Evolutionary conservation across 2,888 invertebrate species (phyloP), one percentile per base, ranked within the genome.

Genomic region (Pediacus dermestoides): DNA sequence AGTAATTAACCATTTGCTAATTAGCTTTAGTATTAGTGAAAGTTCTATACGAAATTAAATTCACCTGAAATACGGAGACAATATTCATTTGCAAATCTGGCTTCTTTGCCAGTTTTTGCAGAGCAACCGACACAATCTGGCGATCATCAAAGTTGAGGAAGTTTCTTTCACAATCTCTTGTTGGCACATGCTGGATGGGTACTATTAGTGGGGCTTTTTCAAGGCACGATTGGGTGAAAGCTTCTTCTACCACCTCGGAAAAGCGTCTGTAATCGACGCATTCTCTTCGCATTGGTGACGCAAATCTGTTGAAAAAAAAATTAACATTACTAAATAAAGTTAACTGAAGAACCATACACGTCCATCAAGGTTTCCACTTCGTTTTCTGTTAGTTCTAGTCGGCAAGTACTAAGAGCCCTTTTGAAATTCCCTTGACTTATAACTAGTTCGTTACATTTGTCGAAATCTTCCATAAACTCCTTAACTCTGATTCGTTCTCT

Each of bases 141-240:
- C 88, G 72, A 67, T 87, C 85, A 45, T 85, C 83, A 63, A 80
- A 86, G 68, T 83, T 83, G 48, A 87, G 75, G 74, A 83, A 85
- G 50, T 74, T 74, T 44, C 67, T 67, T 9, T 78, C 74, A 48
- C 80, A 74, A 60, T 83, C 82, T 25, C 72, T 65, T 28, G 79
- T 76, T 21, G 87, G 84, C 45, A 84, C 70, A 64, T 86, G 83
- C 50, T 82, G 78, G 9, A 85, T 61, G 0, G 88, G 88, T 43
- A 76, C 67, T 40, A 84, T 67, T 43, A 84, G 72, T 7, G 86
- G 82, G 33, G 82, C 76, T 48, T 81, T 76, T 66, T 81, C 80
- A 46, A 85, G 70, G 41, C 77, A 76, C 11, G 71, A 64, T 60
- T 82, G 80, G 9, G 80, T 74, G 50, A 84, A 79, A 18, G 83